Base-by-base conservation (phyloP, 2,113 vertebrate genomes). In the Copsychus sechellarum region DNA sequence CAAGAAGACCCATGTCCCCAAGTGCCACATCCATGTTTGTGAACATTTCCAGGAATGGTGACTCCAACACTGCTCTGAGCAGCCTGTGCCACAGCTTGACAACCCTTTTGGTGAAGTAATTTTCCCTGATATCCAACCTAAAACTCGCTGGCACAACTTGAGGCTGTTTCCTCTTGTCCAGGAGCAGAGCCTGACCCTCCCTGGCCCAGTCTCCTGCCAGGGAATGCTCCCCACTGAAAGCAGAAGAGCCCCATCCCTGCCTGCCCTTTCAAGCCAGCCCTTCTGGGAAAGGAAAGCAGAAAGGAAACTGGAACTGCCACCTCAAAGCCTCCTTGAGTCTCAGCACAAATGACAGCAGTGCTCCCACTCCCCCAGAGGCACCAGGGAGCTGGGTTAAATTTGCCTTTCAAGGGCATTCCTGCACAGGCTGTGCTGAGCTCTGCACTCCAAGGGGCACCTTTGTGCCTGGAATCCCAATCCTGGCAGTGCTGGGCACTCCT, bases 361-460 rank as follows among this genome's bases (percentile, higher is more conserved):
- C 77, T 87, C 53, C 79, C 23, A 17, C 47, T 92, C 31, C n/a
- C 71, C 29, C 53, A 36, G 36, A 81, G 81, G 66, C 92, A 66
- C 38, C 23, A 20, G 77, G 61, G 50, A 95, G 33, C 2, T 93
- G 6, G 9, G 36, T 56, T 81, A 67, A 38, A 94, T 92, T 88
- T 67, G 69, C 80, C 70, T 95, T 96, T 92, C 91, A 95, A 92
- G 95, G 92, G 85, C 88, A 88, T 69, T 94, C 81, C 82, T 80
- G 74, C 58, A 50, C 66, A 83, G 62, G 73, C 87, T 74, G 69
- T 3, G 38, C 83, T 79, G 79, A 90, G 93, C 72, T 90, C 13
- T 85, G 93, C 86, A 48, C 80, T 82, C 2, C 90, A 20, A 74
- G 83, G 91, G 90, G 73, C 74, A 72, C 15, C 2, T 54, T 34